phyloP scores from a whole-genome alignment of 2,797 vertebrate species.

The Muraenolepis orangiensis region DNA sequence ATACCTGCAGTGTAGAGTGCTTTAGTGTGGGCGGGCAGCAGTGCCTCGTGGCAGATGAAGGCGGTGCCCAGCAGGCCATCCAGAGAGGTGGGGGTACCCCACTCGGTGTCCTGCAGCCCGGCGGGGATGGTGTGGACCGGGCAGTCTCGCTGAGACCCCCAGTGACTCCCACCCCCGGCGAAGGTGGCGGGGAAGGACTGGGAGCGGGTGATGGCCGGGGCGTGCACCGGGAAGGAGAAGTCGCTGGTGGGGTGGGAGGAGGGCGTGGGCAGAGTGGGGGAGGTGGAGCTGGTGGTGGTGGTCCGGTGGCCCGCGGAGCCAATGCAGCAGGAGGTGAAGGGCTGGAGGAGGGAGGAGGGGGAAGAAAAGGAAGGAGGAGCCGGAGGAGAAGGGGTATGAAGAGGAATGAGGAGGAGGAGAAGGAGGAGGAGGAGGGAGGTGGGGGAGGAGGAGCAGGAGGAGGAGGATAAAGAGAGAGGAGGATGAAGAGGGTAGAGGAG shows the following conservation, averaged over 20 bases:
- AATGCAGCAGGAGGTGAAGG: constrained; percentile 96
- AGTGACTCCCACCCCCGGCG: constrained; percentile 59
- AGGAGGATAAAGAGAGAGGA: constrained; percentile 7
- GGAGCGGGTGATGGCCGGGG: constrained; percentile 78
- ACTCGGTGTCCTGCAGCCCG: constrained; percentile 90
- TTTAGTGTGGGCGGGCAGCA: constrained; percentile 79
- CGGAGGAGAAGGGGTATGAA: not conserved
- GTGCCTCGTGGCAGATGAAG: constrained; percentile 90
- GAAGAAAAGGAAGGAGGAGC: not conserved
- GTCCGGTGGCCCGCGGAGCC: constrained; percentile 94
- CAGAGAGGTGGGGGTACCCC: constrained; percentile 92
- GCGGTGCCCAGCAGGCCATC: constrained; percentile 89
- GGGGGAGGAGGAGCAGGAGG: not conserved
- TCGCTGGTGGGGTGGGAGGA: constrained; percentile 58
- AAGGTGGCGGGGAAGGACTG: constrained; percentile 90
- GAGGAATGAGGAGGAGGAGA: not conserved
- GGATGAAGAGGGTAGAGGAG: constrained; percentile 85
- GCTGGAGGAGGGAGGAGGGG: constrained; percentile 60
- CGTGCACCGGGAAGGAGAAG: constrained; percentile 67
- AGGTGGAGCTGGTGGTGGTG: constrained; percentile 73
- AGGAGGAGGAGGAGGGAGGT: not conserved
- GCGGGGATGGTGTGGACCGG: constrained; percentile 83
- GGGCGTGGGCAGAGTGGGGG: constrained; percentile 59
- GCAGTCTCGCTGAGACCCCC: constrained; percentile 67
- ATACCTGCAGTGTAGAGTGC: constrained; percentile 66